Percentiles rank a stretch among this genome's conserved stretches.
phyloP scores from a whole-genome alignment of 2,888 invertebrate species.

The Agrochola macilenta region DNA sequence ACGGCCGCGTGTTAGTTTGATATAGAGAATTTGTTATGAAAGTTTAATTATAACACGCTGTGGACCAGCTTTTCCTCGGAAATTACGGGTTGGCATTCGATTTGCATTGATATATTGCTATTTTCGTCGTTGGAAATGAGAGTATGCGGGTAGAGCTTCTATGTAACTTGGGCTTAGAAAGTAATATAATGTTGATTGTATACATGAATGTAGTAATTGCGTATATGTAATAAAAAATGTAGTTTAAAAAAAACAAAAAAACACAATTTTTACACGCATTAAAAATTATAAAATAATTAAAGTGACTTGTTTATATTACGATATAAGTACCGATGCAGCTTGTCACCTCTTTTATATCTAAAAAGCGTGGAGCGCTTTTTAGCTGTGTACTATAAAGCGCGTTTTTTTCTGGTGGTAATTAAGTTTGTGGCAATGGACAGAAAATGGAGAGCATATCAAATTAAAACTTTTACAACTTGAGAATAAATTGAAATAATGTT shows the following conservation, averaged over 20 bases:
- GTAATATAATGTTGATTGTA: background rate
- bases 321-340: too few species aligned
- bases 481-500: background rate
- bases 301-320: too few species aligned
- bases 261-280: too few species aligned
- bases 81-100: constrained; percentile 2
- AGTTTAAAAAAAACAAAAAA: too few species aligned
- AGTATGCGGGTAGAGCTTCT: background rate
- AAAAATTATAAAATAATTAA: too few species aligned
- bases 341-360: too few species aligned
- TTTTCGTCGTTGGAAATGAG: background rate
- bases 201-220: too few species aligned
- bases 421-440: background rate
- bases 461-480: background rate
- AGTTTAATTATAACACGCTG: constrained; percentile 49
- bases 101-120: constrained; percentile 4
- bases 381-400: too few species aligned
- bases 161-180: background rate
- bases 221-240: too few species aligned
- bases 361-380: too few species aligned
- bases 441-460: background rate
- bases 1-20: constrained; percentile 31
- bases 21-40: constrained; percentile 49
- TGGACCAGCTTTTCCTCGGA: constrained; percentile 1
- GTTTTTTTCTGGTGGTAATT: background rate